Percentiles rank a stretch among this genome's conserved stretches.
These are phyloP conservation scores for Phalacrocorax pelagicus DNA, from an alignment of 2,113 vertebrate genomes.

Conservation along the genomic window DNA sequence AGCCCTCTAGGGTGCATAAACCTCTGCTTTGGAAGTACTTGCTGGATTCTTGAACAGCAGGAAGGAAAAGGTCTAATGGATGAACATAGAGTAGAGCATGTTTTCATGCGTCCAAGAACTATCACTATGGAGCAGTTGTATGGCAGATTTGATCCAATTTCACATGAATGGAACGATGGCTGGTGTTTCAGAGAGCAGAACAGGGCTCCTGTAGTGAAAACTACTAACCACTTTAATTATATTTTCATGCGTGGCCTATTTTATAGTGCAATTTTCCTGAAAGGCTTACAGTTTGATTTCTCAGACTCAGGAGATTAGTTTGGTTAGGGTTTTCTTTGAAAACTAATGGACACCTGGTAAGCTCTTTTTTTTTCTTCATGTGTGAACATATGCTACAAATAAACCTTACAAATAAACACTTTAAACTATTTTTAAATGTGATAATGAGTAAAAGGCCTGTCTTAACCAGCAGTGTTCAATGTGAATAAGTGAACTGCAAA, in stretches of 20 bases:
- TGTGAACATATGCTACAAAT: neutral
- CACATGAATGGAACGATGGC: constrained; percentile 1
- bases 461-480: neutral
- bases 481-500: neutral
- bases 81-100: neutral
- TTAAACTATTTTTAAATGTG: neutral
- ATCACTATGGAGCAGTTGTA: neutral
- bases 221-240: constrained; percentile 22
- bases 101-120: constrained; percentile 38
- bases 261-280: constrained; percentile 48
- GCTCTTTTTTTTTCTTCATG: neutral
- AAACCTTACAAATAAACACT: neutral
- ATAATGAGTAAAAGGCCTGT: neutral
- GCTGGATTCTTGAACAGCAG: constrained; percentile 23
- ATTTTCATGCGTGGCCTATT: constrained; percentile 35
- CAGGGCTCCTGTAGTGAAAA: constrained; percentile 40
- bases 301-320: neutral
- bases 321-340: constrained; percentile 2
- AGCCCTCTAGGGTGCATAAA: neutral
- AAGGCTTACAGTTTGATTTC: constrained; percentile 18
- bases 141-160: constrained; percentile 42
- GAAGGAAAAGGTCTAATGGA: constrained; percentile 3
- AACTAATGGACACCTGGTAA: neutral
- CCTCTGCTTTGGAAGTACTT: constrained; percentile 26
- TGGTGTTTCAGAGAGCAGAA: constrained; percentile 5